phyloP scores from a whole-genome alignment of 2,888 invertebrate species.

The Diogma glabrata region DNA sequence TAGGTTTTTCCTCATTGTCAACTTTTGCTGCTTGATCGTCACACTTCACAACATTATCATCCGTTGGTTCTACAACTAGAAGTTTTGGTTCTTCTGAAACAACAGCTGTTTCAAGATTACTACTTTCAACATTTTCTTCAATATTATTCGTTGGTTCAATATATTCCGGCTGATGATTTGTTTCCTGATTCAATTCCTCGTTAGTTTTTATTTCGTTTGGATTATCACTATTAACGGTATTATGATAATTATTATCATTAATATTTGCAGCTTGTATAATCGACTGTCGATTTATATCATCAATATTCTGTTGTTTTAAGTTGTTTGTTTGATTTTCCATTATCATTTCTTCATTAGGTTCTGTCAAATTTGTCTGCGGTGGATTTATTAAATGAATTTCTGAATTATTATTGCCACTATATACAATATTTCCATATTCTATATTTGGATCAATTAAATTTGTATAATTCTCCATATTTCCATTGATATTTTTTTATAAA shows the following conservation, averaged over 20 bases:
- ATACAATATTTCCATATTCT: conserved; percentile 10
- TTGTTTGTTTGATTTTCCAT: too few species aligned
- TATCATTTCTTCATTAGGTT: neutral
- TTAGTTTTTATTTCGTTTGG: too few species aligned
- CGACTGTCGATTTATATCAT: neutral
- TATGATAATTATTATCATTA: neutral
- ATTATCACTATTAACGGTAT: neutral
- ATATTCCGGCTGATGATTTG: neutral
- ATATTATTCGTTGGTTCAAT: neutral
- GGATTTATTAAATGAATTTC: neutral
- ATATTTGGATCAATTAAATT: conserved; percentile 9
- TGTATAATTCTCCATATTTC: too few species aligned
- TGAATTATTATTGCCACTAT: neutral
- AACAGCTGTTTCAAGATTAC: too few species aligned
- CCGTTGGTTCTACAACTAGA: neutral
- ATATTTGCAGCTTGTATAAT: neutral
- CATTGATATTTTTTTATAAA: too few species aligned
- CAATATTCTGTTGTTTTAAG: neutral
- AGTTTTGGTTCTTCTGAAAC: too few species aligned
- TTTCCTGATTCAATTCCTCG: too few species aligned
- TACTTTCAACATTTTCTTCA: too few species aligned
- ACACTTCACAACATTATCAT: neutral
- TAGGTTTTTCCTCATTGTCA: too few species aligned
- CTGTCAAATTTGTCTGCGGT: neutral
- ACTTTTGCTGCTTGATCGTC: neutral